These are phyloP conservation scores for Tokudaia tokunoshimensis DNA, from an alignment of 2,797 vertebrate species.

Conservation along the genomic window DNA sequence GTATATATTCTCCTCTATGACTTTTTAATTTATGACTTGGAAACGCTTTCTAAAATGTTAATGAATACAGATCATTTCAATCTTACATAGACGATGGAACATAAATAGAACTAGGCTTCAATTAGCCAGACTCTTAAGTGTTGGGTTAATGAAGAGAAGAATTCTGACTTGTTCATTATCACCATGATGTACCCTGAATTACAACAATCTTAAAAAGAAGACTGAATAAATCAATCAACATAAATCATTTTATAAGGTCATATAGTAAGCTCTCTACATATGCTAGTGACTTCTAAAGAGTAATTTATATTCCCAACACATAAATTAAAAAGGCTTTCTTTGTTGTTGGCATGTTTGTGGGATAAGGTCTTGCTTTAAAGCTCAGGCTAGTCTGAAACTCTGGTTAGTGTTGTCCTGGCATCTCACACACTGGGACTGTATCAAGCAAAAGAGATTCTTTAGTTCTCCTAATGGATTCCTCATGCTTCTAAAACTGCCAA, in stretches of 20 bases:
- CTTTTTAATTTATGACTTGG: background rate
- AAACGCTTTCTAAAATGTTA: constrained; percentile 50
- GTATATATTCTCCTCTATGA: background rate
- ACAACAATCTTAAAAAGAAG: constrained; percentile 23
- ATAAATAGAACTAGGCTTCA: background rate
- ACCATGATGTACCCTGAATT: background rate
- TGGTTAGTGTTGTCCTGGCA: background rate
- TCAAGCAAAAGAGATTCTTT: background rate
- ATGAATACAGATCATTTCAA: constrained; percentile 49
- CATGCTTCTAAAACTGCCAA: constrained; percentile 18
- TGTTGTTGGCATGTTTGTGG: background rate
- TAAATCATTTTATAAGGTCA: constrained; percentile 42
- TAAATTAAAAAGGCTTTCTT: background rate
- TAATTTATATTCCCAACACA: constrained; percentile 51
- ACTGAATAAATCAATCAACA: constrained; percentile 46
- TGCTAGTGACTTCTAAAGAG: constrained; percentile 9
- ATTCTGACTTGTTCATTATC: constrained; percentile 32
- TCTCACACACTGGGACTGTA: background rate
- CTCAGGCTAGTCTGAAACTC: background rate
- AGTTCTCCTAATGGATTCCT: constrained; percentile 23
- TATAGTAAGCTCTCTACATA: constrained; percentile 13
- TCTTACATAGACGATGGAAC: background rate
- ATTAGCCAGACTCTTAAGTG: constrained; percentile 18
- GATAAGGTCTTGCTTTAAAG: background rate
- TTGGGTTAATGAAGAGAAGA: constrained; percentile 45